phyloP scores from a whole-genome alignment of 2,888 invertebrate species.

The Agrilus mali region DNA sequence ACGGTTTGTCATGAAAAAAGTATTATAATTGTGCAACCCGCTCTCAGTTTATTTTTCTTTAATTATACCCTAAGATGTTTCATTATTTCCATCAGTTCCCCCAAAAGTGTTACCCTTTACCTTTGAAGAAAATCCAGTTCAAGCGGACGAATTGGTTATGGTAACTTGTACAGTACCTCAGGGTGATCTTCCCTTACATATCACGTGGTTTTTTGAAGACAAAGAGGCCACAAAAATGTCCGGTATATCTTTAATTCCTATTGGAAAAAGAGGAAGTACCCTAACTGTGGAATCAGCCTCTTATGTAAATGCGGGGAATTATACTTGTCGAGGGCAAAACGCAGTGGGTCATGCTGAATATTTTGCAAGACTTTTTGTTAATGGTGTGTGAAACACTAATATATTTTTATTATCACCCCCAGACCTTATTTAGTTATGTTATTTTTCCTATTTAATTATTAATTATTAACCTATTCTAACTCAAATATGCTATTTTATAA shows the following conservation, averaged over 20 bases:
- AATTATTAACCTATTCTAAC: no score
- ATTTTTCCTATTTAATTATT: no score
- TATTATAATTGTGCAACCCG: not conserved
- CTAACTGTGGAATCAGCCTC: conserved; percentile 21
- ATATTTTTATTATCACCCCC: no score
- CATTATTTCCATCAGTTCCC: conserved; percentile 52
- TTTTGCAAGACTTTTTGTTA: conserved; percentile 55
- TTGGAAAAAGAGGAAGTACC: conserved; percentile 40
- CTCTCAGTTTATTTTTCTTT: no score
- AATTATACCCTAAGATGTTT: not conserved
- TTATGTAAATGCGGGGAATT: conserved; percentile 50
- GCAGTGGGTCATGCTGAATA: conserved; percentile 51
- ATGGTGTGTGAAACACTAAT: conserved; percentile 43
- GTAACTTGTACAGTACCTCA: conserved; percentile 45
- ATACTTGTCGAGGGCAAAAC: conserved; percentile 58
- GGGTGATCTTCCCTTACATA: conserved; percentile 46
- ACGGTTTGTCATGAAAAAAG: conserved; percentile 37
- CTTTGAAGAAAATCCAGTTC: conserved; percentile 46
- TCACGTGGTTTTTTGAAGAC: conserved; percentile 46
- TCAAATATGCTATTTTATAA: conserved; percentile 18
- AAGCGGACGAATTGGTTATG: conserved; percentile 44
- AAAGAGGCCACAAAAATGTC: conserved; percentile 16
- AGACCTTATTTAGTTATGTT: not conserved
- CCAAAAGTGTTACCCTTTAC: conserved; percentile 48
- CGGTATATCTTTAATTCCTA: conserved; percentile 13